phyloP scores from a whole-genome alignment of 2,888 invertebrate genomes.

The Dascillus cervinus region DNA sequence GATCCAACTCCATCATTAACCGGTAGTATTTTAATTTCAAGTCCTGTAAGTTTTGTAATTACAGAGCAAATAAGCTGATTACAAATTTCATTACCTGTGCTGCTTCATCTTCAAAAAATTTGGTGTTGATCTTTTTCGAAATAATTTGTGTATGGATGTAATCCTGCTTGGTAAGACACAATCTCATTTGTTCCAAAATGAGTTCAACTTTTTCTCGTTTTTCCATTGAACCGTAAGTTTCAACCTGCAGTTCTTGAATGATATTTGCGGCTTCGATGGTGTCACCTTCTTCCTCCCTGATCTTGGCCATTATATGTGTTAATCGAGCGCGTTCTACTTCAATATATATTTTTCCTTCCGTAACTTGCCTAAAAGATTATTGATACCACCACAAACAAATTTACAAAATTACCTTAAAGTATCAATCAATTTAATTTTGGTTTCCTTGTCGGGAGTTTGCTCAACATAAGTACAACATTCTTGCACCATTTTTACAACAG shows the following conservation, averaged over 20 bases:
- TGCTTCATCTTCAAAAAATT: slow-evolving; percentile 88
- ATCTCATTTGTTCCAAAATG: slow-evolving; percentile 96
- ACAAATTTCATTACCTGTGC: no score
- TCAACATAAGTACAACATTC: slow-evolving; percentile 92
- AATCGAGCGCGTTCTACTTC: slow-evolving; percentile 96
- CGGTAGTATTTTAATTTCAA: slow-evolving; percentile 58
- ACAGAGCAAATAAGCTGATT: no score
- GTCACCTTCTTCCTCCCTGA: slow-evolving; percentile 77
- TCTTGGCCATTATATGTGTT: slow-evolving; percentile 81
- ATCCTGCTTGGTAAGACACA: slow-evolving; percentile 92
- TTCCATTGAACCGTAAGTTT: slow-evolving; percentile 99
- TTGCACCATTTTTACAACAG: slow-evolving; percentile 95
- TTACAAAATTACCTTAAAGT: slow-evolving; percentile 68
- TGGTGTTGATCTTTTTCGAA: slow-evolving; percentile 95
- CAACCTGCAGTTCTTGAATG: slow-evolving; percentile 92
- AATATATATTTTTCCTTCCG: slow-evolving; percentile 99
- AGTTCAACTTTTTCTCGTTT: slow-evolving; percentile 94
- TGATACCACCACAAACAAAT: no score
- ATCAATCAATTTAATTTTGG: slow-evolving; percentile 90
- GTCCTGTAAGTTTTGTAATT: no score
- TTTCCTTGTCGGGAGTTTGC: slow-evolving; percentile 83
- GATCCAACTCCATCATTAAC: slow-evolving; percentile 91
- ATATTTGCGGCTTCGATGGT: slow-evolving; percentile 85
- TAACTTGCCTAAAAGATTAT: slow-evolving; percentile 53
- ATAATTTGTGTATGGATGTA: slow-evolving; percentile 97